phyloP scores from a whole-genome alignment of 1,140 invertebrate genomes.

The Drosophila baimaii region DNA sequence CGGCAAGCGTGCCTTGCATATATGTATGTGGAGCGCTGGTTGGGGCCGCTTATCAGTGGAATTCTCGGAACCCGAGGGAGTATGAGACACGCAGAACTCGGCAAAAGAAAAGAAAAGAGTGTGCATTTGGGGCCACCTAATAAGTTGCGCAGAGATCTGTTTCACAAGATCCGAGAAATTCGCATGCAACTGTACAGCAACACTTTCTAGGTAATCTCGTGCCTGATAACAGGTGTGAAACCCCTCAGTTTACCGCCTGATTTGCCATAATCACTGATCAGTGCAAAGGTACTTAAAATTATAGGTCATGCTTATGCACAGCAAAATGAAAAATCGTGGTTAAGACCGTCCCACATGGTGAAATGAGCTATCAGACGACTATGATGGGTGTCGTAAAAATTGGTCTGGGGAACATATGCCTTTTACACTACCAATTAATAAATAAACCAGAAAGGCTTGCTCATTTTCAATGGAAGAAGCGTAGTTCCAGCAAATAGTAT shows the following conservation, averaged over 20 bases:
- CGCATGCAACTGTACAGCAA: not conserved
- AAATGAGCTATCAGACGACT: slow-evolving; percentile 8
- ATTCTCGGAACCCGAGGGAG: slow-evolving; percentile 30
- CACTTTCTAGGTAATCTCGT: slow-evolving; percentile 2
- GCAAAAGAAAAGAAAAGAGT: not conserved
- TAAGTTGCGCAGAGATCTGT: not conserved
- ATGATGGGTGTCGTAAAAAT: slow-evolving; percentile 1
- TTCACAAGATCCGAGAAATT: not conserved
- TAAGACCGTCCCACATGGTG: slow-evolving; percentile 2
- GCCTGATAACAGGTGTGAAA: slow-evolving; percentile 21
- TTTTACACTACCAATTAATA: not conserved
- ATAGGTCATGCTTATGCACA: slow-evolving; percentile 29
- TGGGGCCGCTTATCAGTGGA: slow-evolving; percentile 33
- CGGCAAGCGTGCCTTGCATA: slow-evolving; percentile 16
- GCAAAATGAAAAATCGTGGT: not conserved
- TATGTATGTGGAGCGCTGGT: slow-evolving; percentile 6
- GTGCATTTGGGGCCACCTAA: not conserved
- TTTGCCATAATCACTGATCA: slow-evolving; percentile 2
- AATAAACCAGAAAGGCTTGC: not conserved
- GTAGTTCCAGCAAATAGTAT: not conserved
- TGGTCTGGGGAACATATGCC: not conserved
- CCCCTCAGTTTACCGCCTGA: slow-evolving; percentile 4
- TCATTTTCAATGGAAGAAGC: not conserved
- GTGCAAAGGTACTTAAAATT: slow-evolving; percentile 7
- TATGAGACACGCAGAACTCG: no score